These are phyloP conservation scores for Chalcosyrphus nemorum DNA, from an alignment of 2,888 invertebrate species.

Conservation along the genomic window DNA sequence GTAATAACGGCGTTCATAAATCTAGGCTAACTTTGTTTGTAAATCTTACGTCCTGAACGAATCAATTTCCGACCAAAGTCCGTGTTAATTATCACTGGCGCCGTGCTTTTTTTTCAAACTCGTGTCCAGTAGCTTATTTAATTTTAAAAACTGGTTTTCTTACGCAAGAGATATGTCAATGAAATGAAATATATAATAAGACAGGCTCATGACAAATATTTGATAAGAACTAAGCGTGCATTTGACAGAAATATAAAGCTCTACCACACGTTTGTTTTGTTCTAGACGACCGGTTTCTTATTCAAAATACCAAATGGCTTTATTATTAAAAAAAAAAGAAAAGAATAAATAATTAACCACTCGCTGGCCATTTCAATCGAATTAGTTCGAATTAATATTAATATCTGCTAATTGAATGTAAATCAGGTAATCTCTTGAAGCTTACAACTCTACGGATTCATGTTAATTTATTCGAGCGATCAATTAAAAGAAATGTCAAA, in stretches of 20 bases:
- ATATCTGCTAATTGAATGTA: conserved; percentile 42
- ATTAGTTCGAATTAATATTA: conserved; percentile 17
- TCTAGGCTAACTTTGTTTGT: no score
- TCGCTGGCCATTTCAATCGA: neutral
- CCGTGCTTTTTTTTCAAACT: neutral
- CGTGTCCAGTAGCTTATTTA: neutral
- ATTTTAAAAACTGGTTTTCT: neutral
- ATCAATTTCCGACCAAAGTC: neutral
- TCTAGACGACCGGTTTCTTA: neutral
- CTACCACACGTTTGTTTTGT: neutral
- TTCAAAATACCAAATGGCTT: neutral
- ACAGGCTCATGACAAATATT: conserved; percentile 5
- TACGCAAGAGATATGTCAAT: neutral
- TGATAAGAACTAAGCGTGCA: conserved; percentile 27
- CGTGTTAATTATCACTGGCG: neutral
- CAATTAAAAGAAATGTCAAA: conserved; percentile 20
- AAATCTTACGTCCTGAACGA: no score
- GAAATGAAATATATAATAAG: neutral
- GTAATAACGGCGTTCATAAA: neutral
- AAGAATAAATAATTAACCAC: conserved; percentile 10
- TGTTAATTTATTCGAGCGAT: conserved; percentile 30
- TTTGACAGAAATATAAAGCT: neutral
- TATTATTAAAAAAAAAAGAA: conserved; percentile 4
- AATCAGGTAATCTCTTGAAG: conserved; percentile 39
- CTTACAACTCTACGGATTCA: neutral